Evolutionary conservation across 2,888 invertebrate species (phyloP), one percentile per base, ranked within the genome.

Genomic region (Caenorhabditis becei): DNA sequence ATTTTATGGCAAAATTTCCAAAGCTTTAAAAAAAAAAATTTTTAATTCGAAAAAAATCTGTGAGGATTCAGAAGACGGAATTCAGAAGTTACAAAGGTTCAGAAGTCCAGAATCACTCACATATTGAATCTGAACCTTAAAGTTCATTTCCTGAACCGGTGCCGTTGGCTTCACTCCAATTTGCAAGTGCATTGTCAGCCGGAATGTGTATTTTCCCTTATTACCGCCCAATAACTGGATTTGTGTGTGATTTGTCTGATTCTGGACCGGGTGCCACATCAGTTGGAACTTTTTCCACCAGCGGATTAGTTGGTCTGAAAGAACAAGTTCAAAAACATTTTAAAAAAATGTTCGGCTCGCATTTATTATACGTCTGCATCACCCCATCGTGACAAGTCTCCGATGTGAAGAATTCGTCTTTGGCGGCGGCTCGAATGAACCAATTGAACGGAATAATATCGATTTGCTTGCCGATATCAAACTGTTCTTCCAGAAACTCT

Each of bases 211-310:
- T 3, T 16, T 26, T 16, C 26, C 35, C 7, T 8, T 1, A 3
- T 18, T 16, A 18, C 56, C 56, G 35, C 26, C 32, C 4, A 56
- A 4, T 1, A 24, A 28, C 11, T 18, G 18, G 11, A 51, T 14
- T 14, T 24, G 7, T 8, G 26, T 26, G 24, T 23, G 51, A 14
- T 26, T 14, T 2, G 51, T 23, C 51, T 51, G 26, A 14, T 4
- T 18, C 26, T 28, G 14, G 14, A 32, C 28, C 18, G 32, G 56
- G 35, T 56, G 56, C 56, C 56, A 56, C 56, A 56, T 56, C 18
- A 56, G 1, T 18, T 56, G 56, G 20, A 56, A 56, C 20, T 32
- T 32, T 11, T 35, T 56, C 56, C 56, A 56, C 56, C 56, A 56
- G 8, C 35, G 56, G 10, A 35, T 35, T 11, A 56, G 3, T 18